Evolutionary conservation across 37 sponge, comb jelly and placozoan genomes (phyloP).

Genomic region (Lycopodina hypogea): DNA sequence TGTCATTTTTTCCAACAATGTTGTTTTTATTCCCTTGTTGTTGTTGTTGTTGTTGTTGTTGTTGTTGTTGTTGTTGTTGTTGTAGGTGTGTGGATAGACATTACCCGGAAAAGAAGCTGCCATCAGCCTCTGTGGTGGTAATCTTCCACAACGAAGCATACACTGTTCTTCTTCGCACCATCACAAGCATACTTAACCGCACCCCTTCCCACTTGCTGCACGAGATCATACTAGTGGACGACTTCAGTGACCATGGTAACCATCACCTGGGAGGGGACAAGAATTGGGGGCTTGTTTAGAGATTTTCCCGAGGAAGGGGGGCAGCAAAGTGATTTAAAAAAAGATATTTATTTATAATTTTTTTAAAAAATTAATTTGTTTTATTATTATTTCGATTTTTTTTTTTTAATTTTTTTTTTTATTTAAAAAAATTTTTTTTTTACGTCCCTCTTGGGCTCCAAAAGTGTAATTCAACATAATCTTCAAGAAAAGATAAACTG

Average conservation of each 20-base stretch:
- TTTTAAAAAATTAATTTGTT: no score
- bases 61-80: not conserved
- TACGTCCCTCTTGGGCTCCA: no score
- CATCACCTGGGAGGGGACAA: not conserved
- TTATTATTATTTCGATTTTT: no score
- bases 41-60: not conserved
- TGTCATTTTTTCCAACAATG: no score
- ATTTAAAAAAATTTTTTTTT: no score
- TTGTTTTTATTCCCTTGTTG: not conserved
- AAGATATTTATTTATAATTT: no score
- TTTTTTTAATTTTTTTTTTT: no score
- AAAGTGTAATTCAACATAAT: no score
- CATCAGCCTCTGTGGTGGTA: conserved; percentile 82
- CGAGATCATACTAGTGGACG: conserved; percentile 95
- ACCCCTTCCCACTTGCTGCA: conserved; percentile 80
- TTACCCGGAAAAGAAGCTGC: conserved; percentile 37
- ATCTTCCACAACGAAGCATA: conserved; percentile 93
- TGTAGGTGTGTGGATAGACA: conserved; percentile 34
- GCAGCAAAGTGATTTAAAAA: no score
- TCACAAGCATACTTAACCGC: conserved; percentile 82
- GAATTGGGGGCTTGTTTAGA: not conserved
- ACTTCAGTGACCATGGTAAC: conserved; percentile 91
- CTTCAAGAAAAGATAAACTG: no score
- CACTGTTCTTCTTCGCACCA: conserved; percentile 86
- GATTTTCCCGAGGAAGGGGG: no score